Evolutionary conservation across 2,797 vertebrate genomes (phyloP), one percentile per base, ranked within the genome.

Genomic region (Benthosema pterotum): DNA sequence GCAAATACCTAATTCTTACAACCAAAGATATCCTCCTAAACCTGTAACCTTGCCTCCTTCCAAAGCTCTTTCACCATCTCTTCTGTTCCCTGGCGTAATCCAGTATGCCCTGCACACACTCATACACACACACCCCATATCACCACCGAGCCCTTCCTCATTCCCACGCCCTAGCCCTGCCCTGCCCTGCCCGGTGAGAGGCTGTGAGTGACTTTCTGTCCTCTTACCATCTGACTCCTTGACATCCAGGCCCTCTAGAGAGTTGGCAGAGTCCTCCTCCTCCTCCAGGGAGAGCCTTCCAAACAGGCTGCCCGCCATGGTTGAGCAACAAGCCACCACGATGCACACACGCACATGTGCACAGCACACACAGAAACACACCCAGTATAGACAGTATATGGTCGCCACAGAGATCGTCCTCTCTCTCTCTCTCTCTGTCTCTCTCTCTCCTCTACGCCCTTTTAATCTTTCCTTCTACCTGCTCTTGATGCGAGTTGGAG

Each of bases 261-360:
- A 92, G 85, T 89, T 88, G 68, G 83, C 83, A 2, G 89, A 92
- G 78, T 88, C 87, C 54, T 72, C 84, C 69, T 72, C 84, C 69
- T 92, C 91, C 79, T 91, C 91, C 78, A 92, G 74, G 68, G 90
- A 91, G 56, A 89, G 87, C 76, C 87, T 88, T 83, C 84, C 87
- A 85, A 90, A 91, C 72, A 87, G 76, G 69, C 89, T 91, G 77
- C 89, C 84, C 72, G 91, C 90, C 91, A 93, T 93, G 65, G 70
- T 82, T 38, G 66, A 82, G 71, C 71, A 67, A 73, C 82, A 83
- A 84, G 77, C 85, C 70, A 67, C 77, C 54, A 79, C 65, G 45
- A 46, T n/a, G 45, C 45, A 13, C 45, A 13, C 11, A 45, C 43
- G 5, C 51, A 62, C 55, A 57, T 0, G 58, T 56, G 13, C 47